Conservation (phyloP, 2,797 vertebrate species). For the Harpagifer antarcticus region DNA sequence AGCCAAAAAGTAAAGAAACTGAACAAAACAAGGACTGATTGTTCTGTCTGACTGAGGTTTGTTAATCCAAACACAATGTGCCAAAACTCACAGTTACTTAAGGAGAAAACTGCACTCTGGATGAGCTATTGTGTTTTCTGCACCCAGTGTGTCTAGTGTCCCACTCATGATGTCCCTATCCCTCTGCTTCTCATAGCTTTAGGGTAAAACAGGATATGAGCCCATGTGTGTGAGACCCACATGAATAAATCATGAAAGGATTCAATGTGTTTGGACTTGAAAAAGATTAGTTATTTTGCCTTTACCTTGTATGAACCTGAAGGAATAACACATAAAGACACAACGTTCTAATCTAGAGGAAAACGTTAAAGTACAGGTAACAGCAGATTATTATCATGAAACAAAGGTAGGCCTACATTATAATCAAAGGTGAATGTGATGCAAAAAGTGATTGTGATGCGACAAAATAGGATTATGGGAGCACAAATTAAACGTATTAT, state of each 20-base stretch:
- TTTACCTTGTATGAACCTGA: not conserved
- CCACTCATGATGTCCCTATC: not conserved
- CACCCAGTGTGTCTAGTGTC: constrained; percentile 2
- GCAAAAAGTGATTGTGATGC: not conserved
- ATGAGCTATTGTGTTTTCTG: not conserved
- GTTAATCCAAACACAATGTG: constrained; percentile 15
- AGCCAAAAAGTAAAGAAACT: constrained; percentile 10
- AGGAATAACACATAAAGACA: not conserved
- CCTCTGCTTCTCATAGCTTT: constrained; percentile 1
- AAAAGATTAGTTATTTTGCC: not conserved
- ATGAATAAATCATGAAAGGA: constrained; percentile 25
- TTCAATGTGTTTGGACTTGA: not conserved
- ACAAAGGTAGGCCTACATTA: no score
- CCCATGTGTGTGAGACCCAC: not conserved
- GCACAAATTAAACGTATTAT: not conserved
- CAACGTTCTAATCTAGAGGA: not conserved
- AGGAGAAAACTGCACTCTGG: not conserved
- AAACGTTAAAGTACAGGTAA: not conserved
- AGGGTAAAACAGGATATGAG: constrained; percentile 2
- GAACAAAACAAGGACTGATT: constrained; percentile 11
- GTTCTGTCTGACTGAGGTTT: constrained; percentile 15
- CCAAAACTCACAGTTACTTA: constrained; percentile 1
- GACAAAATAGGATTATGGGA: not conserved
- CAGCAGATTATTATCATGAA: not conserved
- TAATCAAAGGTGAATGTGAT: not conserved